These are phyloP conservation scores for Harpagifer antarcticus DNA, from an alignment of 2,797 vertebrate genomes.

Conservation along the genomic window DNA sequence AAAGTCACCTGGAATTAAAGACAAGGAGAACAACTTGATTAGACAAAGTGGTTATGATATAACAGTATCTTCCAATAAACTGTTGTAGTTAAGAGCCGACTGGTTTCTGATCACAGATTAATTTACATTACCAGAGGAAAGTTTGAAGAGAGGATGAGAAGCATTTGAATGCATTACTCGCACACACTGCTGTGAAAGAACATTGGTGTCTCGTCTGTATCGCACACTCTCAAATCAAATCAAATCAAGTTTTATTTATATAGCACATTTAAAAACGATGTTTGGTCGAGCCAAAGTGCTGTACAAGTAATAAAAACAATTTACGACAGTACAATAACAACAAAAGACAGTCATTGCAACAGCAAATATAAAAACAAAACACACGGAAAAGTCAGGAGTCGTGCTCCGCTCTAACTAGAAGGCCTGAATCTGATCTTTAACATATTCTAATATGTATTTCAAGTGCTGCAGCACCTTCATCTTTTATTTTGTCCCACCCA, in stretches of 20 bases:
- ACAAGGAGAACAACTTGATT: conserved; percentile 38
- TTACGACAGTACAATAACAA: too few species aligned
- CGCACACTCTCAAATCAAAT: too few species aligned
- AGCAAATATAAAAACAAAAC: too few species aligned
- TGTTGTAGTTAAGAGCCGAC: conserved; percentile 1
- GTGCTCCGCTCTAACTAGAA: too few species aligned
- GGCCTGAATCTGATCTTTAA: conserved; percentile 27
- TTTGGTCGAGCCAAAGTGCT: too few species aligned
- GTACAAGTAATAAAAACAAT: too few species aligned
- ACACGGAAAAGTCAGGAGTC: too few species aligned
- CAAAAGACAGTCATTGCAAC: too few species aligned
- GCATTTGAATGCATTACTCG: conserved; percentile 62
- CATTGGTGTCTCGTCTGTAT: conserved; percentile 37
- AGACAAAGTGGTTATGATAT: conserved; percentile 22
- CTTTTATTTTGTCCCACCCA: conserved; percentile 23
- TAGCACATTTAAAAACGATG: too few species aligned
- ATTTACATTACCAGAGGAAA: conserved; percentile 51
- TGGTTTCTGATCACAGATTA: conserved; percentile 34
- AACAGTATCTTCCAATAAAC: too few species aligned
- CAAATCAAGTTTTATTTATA: too few species aligned
- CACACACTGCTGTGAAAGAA: conserved; percentile 30
- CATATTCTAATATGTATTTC: conserved; percentile 19
- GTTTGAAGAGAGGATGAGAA: conserved; percentile 47
- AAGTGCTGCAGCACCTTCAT: conserved; percentile 30
- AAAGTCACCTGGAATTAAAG: conserved; percentile 89